phyloP scores from a whole-genome alignment of 1,140 invertebrate genomes.

The Mamestra configurata region DNA sequence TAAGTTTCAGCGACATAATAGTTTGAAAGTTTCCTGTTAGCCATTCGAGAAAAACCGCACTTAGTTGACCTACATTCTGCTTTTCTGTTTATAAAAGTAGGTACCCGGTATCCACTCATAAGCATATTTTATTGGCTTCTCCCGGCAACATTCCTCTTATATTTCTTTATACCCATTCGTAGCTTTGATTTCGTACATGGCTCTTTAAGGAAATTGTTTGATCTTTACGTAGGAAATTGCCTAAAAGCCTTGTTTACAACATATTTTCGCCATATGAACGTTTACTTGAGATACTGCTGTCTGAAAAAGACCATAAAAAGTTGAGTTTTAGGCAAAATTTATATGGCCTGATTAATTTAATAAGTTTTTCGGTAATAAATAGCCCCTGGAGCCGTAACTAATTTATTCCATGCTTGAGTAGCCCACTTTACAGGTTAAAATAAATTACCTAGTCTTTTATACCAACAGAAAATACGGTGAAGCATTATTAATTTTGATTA shows the following conservation, averaged over 20 bases:
- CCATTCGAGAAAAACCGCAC: slow-evolving; percentile 21
- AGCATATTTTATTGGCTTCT: slow-evolving; percentile 51
- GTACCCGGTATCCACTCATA: slow-evolving; percentile 17
- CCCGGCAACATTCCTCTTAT: slow-evolving; percentile 44
- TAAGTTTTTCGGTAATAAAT: not conserved
- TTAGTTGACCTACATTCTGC: slow-evolving; percentile 31
- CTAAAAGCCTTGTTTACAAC: slow-evolving; percentile 62
- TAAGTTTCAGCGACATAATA: slow-evolving; percentile 31
- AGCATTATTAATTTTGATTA: slow-evolving; percentile 10
- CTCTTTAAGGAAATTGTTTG: slow-evolving; percentile 66
- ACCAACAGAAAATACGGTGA: not conserved
- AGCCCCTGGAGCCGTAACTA: not conserved
- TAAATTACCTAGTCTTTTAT: slow-evolving; percentile 19
- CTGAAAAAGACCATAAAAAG: not conserved
- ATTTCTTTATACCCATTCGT: slow-evolving; percentile 55
- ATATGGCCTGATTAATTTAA: not conserved
- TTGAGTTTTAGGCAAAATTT: not conserved
- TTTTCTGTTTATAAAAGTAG: slow-evolving; percentile 44
- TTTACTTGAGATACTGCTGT: slow-evolving; percentile 38
- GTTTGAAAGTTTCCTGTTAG: slow-evolving; percentile 26
- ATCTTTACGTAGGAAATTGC: slow-evolving; percentile 64
- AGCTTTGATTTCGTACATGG: slow-evolving; percentile 59
- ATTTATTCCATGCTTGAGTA: slow-evolving; percentile 9
- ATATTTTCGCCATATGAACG: slow-evolving; percentile 51
- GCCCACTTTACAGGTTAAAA: slow-evolving; percentile 13